Evolutionary conservation across 1,140 invertebrate genomes (phyloP).

Genomic region (Paraescarpia echinospica): DNA sequence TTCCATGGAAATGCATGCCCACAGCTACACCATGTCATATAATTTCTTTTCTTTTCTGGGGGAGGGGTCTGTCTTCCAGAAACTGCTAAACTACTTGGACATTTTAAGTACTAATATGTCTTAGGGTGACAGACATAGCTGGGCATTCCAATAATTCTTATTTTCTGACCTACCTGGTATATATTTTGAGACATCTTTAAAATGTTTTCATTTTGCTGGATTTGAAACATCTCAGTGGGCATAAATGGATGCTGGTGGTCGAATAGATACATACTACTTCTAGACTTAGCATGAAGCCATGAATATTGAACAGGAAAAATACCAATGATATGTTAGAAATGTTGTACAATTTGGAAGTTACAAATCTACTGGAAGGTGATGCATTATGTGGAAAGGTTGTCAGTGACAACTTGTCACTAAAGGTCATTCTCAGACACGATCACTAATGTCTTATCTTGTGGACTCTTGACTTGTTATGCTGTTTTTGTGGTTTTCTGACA

Average conservation of each 20-base stretch:
- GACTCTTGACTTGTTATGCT: background rate
- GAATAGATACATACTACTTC: background rate
- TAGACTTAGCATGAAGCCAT: background rate
- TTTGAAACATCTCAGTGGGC: constrained; percentile 18
- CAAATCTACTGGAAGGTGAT: background rate
- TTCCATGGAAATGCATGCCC: no score
- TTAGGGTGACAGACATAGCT: no score
- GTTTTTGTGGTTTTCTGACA: background rate
- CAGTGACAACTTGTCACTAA: background rate
- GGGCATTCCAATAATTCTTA: no score
- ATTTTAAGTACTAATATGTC: no score
- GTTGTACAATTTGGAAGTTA: background rate
- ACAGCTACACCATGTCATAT: no score
- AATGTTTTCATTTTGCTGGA: background rate
- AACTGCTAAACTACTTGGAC: no score
- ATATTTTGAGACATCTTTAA: no score
- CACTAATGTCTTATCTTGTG: background rate
- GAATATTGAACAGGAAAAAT: background rate
- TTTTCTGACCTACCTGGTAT: no score
- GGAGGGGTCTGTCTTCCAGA: no score
- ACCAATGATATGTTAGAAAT: background rate
- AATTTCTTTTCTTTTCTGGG: no score
- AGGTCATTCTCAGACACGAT: background rate
- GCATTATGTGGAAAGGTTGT: background rate
- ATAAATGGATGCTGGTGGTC: background rate